phyloP scores from a whole-genome alignment of 2,113 vertebrate genomes.

The Dasyurus viverrinus region DNA sequence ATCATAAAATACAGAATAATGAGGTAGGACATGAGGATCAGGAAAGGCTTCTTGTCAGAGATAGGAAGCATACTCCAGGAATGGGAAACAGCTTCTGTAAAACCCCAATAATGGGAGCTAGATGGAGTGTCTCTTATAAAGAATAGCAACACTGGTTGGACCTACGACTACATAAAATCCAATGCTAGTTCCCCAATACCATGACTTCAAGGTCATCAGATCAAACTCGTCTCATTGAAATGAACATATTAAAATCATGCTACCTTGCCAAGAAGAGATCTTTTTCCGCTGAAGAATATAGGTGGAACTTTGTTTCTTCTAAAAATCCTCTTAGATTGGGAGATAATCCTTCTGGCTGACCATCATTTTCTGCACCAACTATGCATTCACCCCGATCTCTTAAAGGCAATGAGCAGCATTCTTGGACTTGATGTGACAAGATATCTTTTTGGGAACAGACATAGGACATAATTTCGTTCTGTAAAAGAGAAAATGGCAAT shows the following conservation, averaged over 20 bases:
- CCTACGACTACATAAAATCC: not conserved
- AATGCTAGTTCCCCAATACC: not conserved
- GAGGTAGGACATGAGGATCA: too few relatives aligned
- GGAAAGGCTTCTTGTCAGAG: too few relatives aligned
- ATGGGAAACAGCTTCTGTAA: too few relatives aligned
- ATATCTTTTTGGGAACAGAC: slow-evolving; percentile 72
- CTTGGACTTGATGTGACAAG: slow-evolving; percentile 76
- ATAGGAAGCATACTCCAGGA: too few relatives aligned
- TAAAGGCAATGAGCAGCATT: slow-evolving; percentile 78
- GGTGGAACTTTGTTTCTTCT: slow-evolving; percentile 72
- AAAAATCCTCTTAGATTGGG: slow-evolving; percentile 72
- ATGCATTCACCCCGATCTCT: slow-evolving; percentile 78
- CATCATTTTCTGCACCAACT: slow-evolving; percentile 67
- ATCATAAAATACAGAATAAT: too few relatives aligned
- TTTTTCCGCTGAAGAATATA: slow-evolving; percentile 74
- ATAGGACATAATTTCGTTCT: slow-evolving; percentile 75
- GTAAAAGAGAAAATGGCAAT: slow-evolving; percentile 34
- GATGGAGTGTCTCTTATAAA: not conserved
- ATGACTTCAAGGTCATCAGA: not conserved
- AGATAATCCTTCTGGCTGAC: slow-evolving; percentile 73
- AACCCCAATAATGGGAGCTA: too few relatives aligned
- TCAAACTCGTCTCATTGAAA: not conserved
- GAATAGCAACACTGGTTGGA: not conserved
- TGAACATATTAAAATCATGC: not conserved
- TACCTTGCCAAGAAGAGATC: slow-evolving; percentile 81